Base-by-base conservation (phyloP, 2,113 vertebrate genomes). In the Spea bombifrons region DNA sequence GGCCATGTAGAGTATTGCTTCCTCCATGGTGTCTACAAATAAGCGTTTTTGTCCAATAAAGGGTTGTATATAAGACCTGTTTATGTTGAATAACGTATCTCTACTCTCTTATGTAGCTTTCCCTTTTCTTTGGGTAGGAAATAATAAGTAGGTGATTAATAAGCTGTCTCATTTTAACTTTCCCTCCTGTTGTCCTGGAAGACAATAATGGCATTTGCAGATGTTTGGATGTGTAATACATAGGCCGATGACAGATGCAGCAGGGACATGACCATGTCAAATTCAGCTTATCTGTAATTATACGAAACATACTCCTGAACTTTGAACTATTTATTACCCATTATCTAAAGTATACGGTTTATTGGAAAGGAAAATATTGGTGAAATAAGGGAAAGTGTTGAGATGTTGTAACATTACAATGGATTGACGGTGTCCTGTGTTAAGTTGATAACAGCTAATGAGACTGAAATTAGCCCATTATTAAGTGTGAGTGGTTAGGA, bases 111-210 rank as follows among this genome's bases (percentile, higher is more conserved):
- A 17, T 65, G 64, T 81, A 86, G 84, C 85, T 86, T 88, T 86
- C 86, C 75, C 84, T 76, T n/a, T 83, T 0, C 81, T 78, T 87
- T 83, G 30, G 82, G 78, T 87, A 85, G 88, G 83, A 91, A 90
- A 87, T 75, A 0, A 85, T 78, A 70, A 83, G 81, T 85, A 86
- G 85, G 81, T 92, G 88, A 92, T 90, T 91, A 92, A 91, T 90
- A 89, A 87, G 81, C 86, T 83, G 52, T 83, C 85, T 88, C 83
- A 83, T 75, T 88, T 89, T 86, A 86, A 82, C 84, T 88, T 88
- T 91, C 83, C 81, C 83, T 89, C 82, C 87, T 87, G 82, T 83
- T 88, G 82, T 81, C 81, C 85, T 86, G 15, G 80, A 75, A 15
- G 88, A 83, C 85, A 89, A 84, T 88, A 88, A 87, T 86, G 85